Base-by-base conservation (phyloP, 2,888 invertebrate species). In the Amphipoea oculea region DNA sequence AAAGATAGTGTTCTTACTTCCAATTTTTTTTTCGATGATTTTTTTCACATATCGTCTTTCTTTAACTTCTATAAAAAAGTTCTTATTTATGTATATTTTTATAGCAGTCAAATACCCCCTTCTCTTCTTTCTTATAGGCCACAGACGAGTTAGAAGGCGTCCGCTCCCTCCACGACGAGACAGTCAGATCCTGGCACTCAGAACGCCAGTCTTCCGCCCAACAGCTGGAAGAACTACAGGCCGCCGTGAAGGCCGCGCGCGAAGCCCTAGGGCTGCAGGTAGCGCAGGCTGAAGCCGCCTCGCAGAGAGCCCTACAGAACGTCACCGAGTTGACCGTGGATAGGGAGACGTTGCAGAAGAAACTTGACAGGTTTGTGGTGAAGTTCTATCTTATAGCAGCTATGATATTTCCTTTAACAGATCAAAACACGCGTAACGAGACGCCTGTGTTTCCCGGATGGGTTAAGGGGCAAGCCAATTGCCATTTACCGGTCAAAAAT, bases 131-230 rank as follows among this genome's bases (percentile, higher is more conserved):
- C 9, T 4, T 40, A 40, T 89, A 96, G 96, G 96, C 96, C 1
- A 95, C 95, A 0, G 95, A 95, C n/a, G 97, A 97, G 88, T 84
- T 97, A 83, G 97, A 97, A 85, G 96, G 96, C 74, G 96, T 97
- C 23, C 95, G 96, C 0, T 96, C 97, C 2, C 90, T 97, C 66
- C 96, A 97, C 93, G 96, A 96, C 90, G 97, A 97, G 92, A 96
- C 97, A 11, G 92, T 96, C 4, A 92, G 94, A n/a, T 78, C 93
- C 81, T 96, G 96, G 96, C 94, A 93, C 63, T 79, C 89, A 54
- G 93, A 93, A 86, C 94, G 96, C 77, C 88, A 86, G 69, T 88
- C 48, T 5, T 90, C 86, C 9, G 90, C 93, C 73, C 81, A 45
- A 51, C 90, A 71, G 82, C 74, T 89, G 54, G 87, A 88, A 20